Conservation (phyloP, 2,797 vertebrate species). For the Urosaurus nigricauda region DNA sequence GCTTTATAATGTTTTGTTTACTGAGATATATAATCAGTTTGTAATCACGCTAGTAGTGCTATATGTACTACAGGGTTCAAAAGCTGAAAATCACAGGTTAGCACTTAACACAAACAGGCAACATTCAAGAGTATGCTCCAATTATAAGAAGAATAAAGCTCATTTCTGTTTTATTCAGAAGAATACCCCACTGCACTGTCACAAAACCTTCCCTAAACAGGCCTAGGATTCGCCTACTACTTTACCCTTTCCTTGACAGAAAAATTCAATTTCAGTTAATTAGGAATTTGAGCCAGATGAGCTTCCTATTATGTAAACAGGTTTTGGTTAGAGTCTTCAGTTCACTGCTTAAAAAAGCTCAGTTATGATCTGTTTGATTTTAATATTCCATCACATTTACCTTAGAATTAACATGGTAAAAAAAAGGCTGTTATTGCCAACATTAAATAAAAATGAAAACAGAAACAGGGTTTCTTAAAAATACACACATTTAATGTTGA, state of each 20-base stretch:
- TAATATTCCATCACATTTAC: not conserved
- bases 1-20: not conserved
- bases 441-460: conserved; percentile 68
- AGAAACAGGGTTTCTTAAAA: conserved; percentile 81
- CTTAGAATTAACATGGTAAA: not conserved
- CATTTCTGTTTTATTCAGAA: not conserved
- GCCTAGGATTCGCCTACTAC: not conserved
- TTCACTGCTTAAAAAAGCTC: not conserved
- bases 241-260: not conserved
- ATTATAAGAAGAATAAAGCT: not conserved
- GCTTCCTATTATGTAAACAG: not conserved
- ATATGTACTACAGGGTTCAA: not conserved
- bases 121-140: not conserved
- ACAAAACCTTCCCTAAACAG: not conserved
- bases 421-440: not conserved
- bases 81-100: not conserved
- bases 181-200: not conserved
- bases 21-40: not conserved
- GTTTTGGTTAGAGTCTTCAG: not conserved
- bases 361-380: not conserved
- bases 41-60: not conserved
- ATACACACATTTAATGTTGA: conserved; percentile 85
- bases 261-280: not conserved
- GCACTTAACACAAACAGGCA: not conserved
- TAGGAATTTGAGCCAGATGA: not conserved